Evolutionary conservation across 1,140 invertebrate genomes (phyloP), one percentile per base, ranked within the genome.

Genomic region (Hyles euphorbiae): DNA sequence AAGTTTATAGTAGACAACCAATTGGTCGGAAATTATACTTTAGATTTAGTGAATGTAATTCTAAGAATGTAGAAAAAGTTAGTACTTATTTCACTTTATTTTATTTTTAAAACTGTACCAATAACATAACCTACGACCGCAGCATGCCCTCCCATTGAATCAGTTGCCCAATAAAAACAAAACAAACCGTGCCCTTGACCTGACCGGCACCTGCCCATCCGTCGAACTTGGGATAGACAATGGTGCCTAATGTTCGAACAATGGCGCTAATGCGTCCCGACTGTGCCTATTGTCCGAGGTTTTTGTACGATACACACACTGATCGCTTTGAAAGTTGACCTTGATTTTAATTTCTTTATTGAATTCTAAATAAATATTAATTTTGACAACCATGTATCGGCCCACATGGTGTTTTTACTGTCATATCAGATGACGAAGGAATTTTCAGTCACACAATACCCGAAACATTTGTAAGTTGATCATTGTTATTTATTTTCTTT

Each of bases 181-280:
- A 44, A 54, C 12, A 11, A 53, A 34, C 40, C 33, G 40, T 43
- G 12, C 40, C 22, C 40, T 54, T 54, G 53, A 54, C 22, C 53
- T 22, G n/a, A 12, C n/a, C 4, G 7, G 10, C 53, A 54, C 40
- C 40, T 54, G 53, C 53, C 53, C 12, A n/a, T 32, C 40, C 11
- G 6, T 45, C 53, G 34, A 22, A 54, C 53, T 52, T 40, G 36
- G 36, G n/a, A 48, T 48, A 12, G 8, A 54, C 53, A 54, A 54
- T 54, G 32, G 34, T 11, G 7, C 10, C 48, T 51, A 51, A 58
- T 51, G 36, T 22, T 22, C 32, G 32, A 58, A 60, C 59, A 60
- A 60, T 60, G 34, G 5, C 43, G 44, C 46, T 60, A 60, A 60
- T 60, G 34, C 59, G 59, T 22, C 7, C 53, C 49, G 48, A 50